Evolutionary conservation across 1,140 invertebrate genomes (phyloP), one percentile per base, ranked within the genome.

Genomic region (Brachionus angularis): DNA sequence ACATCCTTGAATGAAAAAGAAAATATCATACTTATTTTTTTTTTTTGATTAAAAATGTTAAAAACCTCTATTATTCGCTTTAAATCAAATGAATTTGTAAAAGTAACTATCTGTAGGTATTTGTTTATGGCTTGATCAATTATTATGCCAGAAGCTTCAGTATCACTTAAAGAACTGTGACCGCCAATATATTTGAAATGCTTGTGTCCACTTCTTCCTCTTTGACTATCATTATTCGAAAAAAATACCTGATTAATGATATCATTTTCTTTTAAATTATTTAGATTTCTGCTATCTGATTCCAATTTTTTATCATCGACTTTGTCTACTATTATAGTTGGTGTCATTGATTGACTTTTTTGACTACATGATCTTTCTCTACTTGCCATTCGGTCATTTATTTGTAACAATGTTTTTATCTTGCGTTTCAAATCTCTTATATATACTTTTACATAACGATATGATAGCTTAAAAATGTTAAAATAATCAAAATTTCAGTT

Each of bases 381-480:
- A 36, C 53, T 58, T 3, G 16, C 2, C 1, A 34, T 29, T 2
- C 53, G 53, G 10, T 58, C 53, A 39, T 58, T 29, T 29, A 58
- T 58, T 42, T 67, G 42, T 16, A 67, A 23, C 2, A 67, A 33
- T 3, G 14, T 29, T 23, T 67, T 67, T 0, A 67, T 33, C 34
- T 67, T 67, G 46, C 62, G 27, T 14, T 67, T 67, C 31, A 67
- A 16, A 33, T 67, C 62, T 27, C 47, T 44, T 5, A 67, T 46
- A 21, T 67, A 67, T 2, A 67, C 47, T 67, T 67, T 67, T 14
- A 67, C 62, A 50, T 67, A 67, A 2, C 62, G 42, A 36, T 47
- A 67, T 3, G 62, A 46, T 8, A 67, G 36, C 61, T 64, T 8
- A 27, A 31, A 44, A 64, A 64, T 33, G 33, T 7, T 2, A n/a